Conservation (phyloP, 2,113 vertebrate genomes). For the Oncorhynchus tshawytscha region DNA sequence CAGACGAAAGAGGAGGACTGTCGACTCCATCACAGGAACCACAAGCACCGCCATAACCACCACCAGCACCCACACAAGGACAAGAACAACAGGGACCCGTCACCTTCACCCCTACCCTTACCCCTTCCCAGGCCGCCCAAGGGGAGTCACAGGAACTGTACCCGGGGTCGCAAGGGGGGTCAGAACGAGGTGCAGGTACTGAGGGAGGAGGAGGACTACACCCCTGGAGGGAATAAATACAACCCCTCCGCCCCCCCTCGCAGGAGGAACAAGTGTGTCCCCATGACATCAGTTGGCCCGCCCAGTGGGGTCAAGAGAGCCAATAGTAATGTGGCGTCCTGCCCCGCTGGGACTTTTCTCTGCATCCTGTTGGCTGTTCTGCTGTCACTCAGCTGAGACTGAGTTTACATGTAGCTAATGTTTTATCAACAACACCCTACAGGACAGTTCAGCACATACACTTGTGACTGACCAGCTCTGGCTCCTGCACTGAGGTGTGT, state of each 20-base stretch:
- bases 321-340: conserved; percentile 62
- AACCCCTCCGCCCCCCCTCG: conserved; percentile 64
- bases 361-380: conserved; percentile 71
- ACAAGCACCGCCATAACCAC: conserved; percentile 65
- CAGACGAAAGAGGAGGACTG: conserved; percentile 75
- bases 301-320: conserved; percentile 91
- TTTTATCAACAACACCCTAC: background rate
- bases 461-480: conserved; percentile 32
- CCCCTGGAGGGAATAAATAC: conserved; percentile 64
- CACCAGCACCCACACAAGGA: conserved; percentile 70
- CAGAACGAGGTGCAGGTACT: too few relatives aligned
- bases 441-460: conserved; percentile 32
- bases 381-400: conserved; percentile 77
- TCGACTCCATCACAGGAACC: conserved; percentile 66
- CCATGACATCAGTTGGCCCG: conserved; percentile 81
- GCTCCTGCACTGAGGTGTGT: conserved; percentile 47
- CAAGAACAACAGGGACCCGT: conserved; percentile 63
- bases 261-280: conserved; percentile 90
- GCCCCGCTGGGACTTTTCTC: conserved; percentile 33
- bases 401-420: conserved; percentile 3
- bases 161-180: conserved; percentile 70
- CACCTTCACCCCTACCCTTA: conserved; percentile 42
- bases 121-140: conserved; percentile 64
- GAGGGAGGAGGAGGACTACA: conserved; percentile 70
- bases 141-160: conserved; percentile 82